Percentiles rank a stretch among this genome's conserved stretches.
These are phyloP conservation scores for Oreochromis spilurus DNA, from an alignment of 2,113 vertebrate genomes.

Conservation along the genomic window DNA sequence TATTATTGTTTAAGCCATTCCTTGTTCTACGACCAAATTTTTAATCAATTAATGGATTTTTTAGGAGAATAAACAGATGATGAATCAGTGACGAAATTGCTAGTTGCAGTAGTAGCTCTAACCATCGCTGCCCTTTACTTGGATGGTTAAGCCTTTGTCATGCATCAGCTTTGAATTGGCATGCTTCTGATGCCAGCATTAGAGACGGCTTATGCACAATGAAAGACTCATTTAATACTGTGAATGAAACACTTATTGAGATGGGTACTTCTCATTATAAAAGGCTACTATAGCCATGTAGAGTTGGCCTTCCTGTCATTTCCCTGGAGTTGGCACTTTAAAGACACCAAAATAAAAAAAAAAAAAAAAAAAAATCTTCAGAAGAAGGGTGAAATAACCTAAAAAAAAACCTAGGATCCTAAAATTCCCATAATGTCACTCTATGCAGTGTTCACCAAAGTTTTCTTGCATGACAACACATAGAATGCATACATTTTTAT, in stretches of 20 bases:
- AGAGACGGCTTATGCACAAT: not conserved
- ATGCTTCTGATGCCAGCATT: not conserved
- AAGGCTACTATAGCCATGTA: not conserved
- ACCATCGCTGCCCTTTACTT: not conserved
- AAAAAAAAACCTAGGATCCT: rapidly evolving
- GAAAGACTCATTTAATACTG: not conserved
- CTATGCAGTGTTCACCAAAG: not conserved
- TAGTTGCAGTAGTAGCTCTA: not conserved
- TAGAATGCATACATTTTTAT: not conserved
- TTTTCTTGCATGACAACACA: not conserved
- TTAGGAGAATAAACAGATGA: not conserved
- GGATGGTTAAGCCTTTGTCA: not conserved
- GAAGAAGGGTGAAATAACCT: not conserved
- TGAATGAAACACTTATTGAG: not conserved
- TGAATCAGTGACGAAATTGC: not conserved
- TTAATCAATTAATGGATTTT: not conserved
- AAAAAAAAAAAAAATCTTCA: not conserved
- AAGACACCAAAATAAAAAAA: not conserved
- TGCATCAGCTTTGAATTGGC: not conserved
- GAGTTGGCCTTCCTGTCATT: not conserved
- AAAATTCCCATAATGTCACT: not conserved
- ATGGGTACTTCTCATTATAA: not conserved
- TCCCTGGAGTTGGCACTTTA: not conserved
- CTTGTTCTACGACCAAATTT: rapidly evolving
- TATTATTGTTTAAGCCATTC: not conserved